Evolutionary conservation across 2,888 invertebrate species (phyloP).

Genomic region (Pristionchus mayeri): DNA sequence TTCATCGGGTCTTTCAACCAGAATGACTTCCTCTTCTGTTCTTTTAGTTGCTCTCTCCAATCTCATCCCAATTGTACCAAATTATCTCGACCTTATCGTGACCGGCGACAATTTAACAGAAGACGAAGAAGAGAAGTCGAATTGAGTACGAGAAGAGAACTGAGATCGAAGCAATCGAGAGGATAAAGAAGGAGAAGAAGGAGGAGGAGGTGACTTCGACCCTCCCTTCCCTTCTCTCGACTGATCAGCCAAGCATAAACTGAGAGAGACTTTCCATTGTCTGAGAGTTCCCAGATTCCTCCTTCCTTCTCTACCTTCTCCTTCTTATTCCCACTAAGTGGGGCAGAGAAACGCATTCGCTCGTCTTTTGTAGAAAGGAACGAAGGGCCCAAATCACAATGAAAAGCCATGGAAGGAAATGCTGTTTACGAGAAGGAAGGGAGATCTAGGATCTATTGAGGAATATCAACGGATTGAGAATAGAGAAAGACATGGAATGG

Average conservation of each 20-base stretch:
- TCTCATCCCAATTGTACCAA: neutral
- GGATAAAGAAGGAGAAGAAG: neutral
- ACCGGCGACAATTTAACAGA: slow-evolving; percentile 3
- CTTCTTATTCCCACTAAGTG: neutral
- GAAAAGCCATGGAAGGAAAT: no score
- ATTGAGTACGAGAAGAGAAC: no score
- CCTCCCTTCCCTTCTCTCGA: neutral
- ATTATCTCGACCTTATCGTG: slow-evolving; percentile 28
- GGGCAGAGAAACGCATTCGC: neutral
- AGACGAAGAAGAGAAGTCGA: neutral
- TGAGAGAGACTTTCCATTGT: slow-evolving; percentile 16
- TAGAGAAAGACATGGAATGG: neutral
- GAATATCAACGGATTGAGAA: neutral
- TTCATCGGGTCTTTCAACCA: neutral
- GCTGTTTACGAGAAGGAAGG: neutral
- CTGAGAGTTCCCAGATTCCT: neutral
- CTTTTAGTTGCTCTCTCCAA: neutral
- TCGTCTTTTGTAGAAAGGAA: neutral
- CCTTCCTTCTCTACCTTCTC: neutral
- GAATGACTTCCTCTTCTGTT: no score
- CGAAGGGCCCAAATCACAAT: no score
- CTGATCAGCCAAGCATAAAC: slow-evolving; percentile 1
- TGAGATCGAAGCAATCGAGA: neutral
- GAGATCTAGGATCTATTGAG: neutral
- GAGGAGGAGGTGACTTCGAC: neutral